Evolutionary conservation across 1,140 invertebrate species (phyloP).

Genomic region (Pogonognathellus flavescens): DNA sequence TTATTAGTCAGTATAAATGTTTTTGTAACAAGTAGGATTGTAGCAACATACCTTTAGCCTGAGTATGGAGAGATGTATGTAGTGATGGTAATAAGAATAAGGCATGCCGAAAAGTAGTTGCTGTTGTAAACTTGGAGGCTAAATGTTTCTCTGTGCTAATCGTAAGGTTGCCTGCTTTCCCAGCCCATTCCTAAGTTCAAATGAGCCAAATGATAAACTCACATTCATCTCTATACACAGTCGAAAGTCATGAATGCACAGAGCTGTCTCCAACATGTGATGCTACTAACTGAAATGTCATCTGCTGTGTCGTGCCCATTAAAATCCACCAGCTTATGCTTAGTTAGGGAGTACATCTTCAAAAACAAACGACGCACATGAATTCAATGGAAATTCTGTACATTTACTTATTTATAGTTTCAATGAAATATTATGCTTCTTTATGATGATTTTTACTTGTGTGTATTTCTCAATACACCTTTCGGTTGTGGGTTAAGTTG

Average conservation of each 20-base stretch:
- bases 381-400: conserved; percentile 28
- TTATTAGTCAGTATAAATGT: too few relatives aligned
- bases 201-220: conserved; percentile 62
- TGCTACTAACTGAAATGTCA: conserved; percentile 43
- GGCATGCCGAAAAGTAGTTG: too few relatives aligned
- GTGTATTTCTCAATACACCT: too few relatives aligned
- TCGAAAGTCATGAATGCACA: conserved; percentile 39
- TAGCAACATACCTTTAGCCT: too few relatives aligned
- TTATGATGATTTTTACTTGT: not conserved
- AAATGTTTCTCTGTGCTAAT: conserved; percentile 37
- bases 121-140: not conserved
- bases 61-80: too few relatives aligned
- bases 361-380: conserved; percentile 7
- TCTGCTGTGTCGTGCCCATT: conserved; percentile 33
- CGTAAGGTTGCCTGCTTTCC: conserved; percentile 28
- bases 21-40: too few relatives aligned
- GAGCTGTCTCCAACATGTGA: conserved; percentile 45
- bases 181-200: conserved; percentile 54
- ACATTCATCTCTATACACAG: conserved; percentile 34
- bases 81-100: too few relatives aligned
- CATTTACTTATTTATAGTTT: not conserved
- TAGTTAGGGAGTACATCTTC: not conserved
- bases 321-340: conserved; percentile 32
- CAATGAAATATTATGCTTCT: too few relatives aligned
- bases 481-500: too few relatives aligned